These are phyloP conservation scores for Clusia tigrina DNA, from an alignment of 2,888 invertebrate species.

Conservation along the genomic window DNA sequence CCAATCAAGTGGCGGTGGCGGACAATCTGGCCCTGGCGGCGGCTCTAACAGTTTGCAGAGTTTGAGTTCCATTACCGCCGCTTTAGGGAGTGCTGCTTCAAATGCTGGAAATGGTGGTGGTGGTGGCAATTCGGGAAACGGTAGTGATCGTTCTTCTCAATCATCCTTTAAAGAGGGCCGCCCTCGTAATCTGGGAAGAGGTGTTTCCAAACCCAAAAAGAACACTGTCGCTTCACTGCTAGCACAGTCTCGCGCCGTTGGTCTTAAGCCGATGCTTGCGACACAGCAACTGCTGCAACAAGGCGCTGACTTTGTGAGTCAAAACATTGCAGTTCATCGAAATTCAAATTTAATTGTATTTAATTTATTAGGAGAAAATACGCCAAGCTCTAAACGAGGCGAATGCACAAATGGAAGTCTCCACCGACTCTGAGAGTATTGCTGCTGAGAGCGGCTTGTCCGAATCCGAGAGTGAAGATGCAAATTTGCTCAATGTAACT, in stretches of 20 bases:
- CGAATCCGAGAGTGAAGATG: slow-evolving; percentile 69
- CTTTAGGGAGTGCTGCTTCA: slow-evolving; percentile 55
- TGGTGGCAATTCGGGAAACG: slow-evolving; percentile 35
- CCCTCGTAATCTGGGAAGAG: slow-evolving; percentile 84
- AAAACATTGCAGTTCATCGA: not conserved
- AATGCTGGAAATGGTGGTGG: slow-evolving; percentile 45
- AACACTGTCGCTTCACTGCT: slow-evolving; percentile 89
- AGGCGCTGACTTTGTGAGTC: slow-evolving; percentile 66
- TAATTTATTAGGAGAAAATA: slow-evolving; percentile 67
- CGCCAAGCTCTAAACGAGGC: slow-evolving; percentile 68
- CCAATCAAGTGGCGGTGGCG: slow-evolving; percentile 26
- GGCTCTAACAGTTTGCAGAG: slow-evolving; percentile 61
- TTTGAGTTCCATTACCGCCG: slow-evolving; percentile 63
- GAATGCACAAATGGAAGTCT: slow-evolving; percentile 67
- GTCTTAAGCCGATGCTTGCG: slow-evolving; percentile 79
- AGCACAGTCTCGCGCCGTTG: slow-evolving; percentile 85
- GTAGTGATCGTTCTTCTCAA: slow-evolving; percentile 37
- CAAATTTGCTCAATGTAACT: slow-evolving; percentile 64
- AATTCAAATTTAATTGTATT: not conserved
- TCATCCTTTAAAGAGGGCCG: slow-evolving; percentile 73
- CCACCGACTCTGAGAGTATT: slow-evolving; percentile 70
- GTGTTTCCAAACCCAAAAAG: slow-evolving; percentile 90
- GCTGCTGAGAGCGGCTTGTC: slow-evolving; percentile 69
- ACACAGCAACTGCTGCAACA: slow-evolving; percentile 71
- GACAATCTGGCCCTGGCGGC: not conserved